These are phyloP conservation scores for Steinernema scapterisci DNA, from an alignment of 2,888 invertebrate genomes.

Conservation along the genomic window DNA sequence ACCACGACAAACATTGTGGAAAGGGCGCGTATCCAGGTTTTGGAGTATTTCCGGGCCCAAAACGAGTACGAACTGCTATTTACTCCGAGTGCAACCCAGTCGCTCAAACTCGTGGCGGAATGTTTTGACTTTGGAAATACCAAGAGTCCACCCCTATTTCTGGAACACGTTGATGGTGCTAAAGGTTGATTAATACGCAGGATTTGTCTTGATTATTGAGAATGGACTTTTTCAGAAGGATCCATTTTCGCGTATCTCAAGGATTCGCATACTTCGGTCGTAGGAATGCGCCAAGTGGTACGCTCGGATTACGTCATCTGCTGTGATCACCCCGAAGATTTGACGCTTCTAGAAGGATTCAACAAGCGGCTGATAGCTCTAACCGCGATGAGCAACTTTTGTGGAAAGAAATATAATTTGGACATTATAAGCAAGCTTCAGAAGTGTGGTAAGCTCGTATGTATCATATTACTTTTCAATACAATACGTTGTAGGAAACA, in stretches of 20 bases:
- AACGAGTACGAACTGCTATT: conserved; percentile 86
- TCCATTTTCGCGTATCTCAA: conserved; percentile 71
- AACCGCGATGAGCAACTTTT: conserved; percentile 93
- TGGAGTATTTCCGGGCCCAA: conserved; percentile 80
- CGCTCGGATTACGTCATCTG: conserved; percentile 38
- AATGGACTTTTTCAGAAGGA: background rate
- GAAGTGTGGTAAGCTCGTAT: conserved; percentile 41
- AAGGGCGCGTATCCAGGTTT: conserved; percentile 2
- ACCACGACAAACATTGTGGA: conserved; percentile 83
- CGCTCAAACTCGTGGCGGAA: conserved; percentile 83
- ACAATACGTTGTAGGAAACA: background rate
- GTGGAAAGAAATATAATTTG: conserved; percentile 81
- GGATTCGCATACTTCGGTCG: conserved; percentile 92
- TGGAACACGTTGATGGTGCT: background rate
- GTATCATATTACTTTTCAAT: too few relatives aligned
- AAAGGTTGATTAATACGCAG: background rate
- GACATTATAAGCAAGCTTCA: conserved; percentile 42
- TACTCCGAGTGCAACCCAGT: conserved; percentile 88
- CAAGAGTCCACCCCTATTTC: background rate
- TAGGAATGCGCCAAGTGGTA: conserved; percentile 85
- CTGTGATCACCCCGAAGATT: background rate
- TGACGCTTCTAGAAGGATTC: background rate
- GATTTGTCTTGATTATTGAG: background rate
- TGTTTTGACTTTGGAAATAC: conserved; percentile 72
- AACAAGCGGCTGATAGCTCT: conserved; percentile 76